Conservation (phyloP, 2,797 vertebrate genomes). For the Carcharodon carcharias region DNA sequence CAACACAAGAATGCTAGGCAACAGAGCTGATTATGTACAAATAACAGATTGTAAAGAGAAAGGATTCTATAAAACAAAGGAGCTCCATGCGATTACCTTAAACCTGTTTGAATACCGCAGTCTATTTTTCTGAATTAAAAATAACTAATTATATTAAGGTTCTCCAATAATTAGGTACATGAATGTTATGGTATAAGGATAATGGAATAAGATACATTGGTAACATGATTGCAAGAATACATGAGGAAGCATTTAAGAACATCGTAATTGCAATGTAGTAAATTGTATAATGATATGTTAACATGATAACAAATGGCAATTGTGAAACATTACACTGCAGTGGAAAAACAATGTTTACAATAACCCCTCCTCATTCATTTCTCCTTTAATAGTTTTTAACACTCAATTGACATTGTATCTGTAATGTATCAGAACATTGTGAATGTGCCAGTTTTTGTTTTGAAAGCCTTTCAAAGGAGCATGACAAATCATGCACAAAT, state of each 20-base stretch:
- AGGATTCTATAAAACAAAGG: neutral
- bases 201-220: constrained; percentile 26
- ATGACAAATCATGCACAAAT: constrained; percentile 22
- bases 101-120: neutral
- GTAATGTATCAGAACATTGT: neutral
- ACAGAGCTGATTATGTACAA: neutral
- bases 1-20: neutral
- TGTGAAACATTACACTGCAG: constrained; percentile 11
- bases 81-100: no score
- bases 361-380: constrained; percentile 4
- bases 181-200: neutral
- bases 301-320: constrained; percentile 30
- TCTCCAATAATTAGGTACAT: neutral
- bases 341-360: constrained; percentile 27
- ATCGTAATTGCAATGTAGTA: constrained; percentile 26
- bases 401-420: neutral
- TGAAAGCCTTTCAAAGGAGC: constrained; percentile 15
- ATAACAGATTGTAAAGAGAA: neutral
- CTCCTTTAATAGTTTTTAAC: constrained; percentile 27
- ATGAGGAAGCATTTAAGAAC: constrained; percentile 26
- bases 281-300: constrained; percentile 37
- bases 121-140: neutral
- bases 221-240: neutral
- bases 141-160: neutral
- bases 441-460: constrained; percentile 27